Evolutionary conservation across 1,140 invertebrate genomes (phyloP).

Genomic region (Drosophila teissieri): DNA sequence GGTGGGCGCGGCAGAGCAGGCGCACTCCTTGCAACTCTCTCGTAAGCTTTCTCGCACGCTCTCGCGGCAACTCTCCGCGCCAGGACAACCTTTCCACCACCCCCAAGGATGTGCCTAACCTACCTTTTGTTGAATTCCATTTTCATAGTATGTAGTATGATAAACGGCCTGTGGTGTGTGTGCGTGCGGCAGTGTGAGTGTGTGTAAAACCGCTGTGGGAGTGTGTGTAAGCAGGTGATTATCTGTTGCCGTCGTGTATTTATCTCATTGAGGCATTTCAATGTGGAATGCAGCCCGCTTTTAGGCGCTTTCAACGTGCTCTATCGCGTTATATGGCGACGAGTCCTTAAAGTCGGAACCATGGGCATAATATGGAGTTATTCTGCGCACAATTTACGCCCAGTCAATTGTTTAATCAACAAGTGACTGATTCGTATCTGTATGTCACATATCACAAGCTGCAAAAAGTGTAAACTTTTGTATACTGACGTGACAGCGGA

Average conservation of each 20-base stretch:
- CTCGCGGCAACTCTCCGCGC: slow-evolving; percentile 16
- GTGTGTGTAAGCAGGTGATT: slow-evolving; percentile 82
- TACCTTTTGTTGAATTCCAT: slow-evolving; percentile 76
- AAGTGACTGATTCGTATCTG: slow-evolving; percentile 5
- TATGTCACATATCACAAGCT: not conserved
- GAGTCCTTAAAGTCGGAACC: not conserved
- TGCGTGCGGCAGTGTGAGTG: slow-evolving; percentile 15
- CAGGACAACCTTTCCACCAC: slow-evolving; percentile 7
- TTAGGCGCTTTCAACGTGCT: slow-evolving; percentile 31
- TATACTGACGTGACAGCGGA: not conserved
- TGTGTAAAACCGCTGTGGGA: slow-evolving; percentile 23
- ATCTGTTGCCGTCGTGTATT: slow-evolving; percentile 78
- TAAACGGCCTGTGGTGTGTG: slow-evolving; percentile 28
- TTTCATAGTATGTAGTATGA: slow-evolving; percentile 70
- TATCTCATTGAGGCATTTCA: slow-evolving; percentile 74
- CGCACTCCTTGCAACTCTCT: slow-evolving; percentile 54
- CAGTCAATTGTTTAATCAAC: slow-evolving; percentile 12
- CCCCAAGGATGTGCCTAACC: slow-evolving; percentile 71
- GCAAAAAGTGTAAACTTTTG: not conserved
- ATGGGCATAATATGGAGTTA: slow-evolving; percentile 3
- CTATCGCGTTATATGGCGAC: slow-evolving; percentile 14
- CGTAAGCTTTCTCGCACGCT: slow-evolving; percentile 6
- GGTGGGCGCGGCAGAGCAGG: slow-evolving; percentile 75
- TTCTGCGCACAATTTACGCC: not conserved
- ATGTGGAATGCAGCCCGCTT: slow-evolving; percentile 41